phyloP scores from a whole-genome alignment of 2,888 invertebrate species.

The Cephus sareptanus region DNA sequence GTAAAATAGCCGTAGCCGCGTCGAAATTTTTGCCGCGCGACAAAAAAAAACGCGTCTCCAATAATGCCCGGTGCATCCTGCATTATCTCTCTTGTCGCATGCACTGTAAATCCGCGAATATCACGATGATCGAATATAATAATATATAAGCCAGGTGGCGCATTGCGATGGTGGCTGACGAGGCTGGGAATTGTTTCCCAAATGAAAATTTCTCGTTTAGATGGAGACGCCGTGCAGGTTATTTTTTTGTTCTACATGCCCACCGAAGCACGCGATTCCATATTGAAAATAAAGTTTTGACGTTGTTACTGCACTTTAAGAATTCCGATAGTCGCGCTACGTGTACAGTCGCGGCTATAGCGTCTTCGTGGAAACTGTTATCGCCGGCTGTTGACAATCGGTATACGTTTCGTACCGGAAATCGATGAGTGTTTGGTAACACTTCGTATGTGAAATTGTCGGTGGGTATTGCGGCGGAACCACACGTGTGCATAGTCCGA shows the following conservation, averaged over 20 bases:
- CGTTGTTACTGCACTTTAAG: background rate
- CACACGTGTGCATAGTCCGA: background rate
- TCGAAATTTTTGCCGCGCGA: background rate
- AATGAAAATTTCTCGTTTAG: conserved; percentile 29
- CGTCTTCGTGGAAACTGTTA: background rate
- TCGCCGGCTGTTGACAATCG: background rate
- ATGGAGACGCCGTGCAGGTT: background rate
- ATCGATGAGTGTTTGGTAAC: background rate
- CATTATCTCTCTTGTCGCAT: background rate
- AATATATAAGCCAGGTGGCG: background rate
- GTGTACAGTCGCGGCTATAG: background rate
- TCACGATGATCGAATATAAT: conserved; percentile 6
- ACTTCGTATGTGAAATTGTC: background rate
- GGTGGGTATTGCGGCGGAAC: background rate
- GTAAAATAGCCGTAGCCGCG: no score
- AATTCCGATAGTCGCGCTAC: background rate
- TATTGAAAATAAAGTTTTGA: background rate
- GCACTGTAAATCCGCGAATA: background rate
- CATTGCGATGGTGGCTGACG: conserved; percentile 19
- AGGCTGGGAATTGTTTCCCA: conserved; percentile 22
- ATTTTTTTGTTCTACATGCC: no score
- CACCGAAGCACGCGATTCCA: no score
- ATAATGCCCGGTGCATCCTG: background rate
- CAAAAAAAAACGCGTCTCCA: background rate
- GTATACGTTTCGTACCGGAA: background rate